A percentile compares a stretch with the other conserved stretches of the same genome.
Evolutionary conservation across 2,888 invertebrate genomes (phyloP).

Genomic region (Habrosyne pyritoides): DNA sequence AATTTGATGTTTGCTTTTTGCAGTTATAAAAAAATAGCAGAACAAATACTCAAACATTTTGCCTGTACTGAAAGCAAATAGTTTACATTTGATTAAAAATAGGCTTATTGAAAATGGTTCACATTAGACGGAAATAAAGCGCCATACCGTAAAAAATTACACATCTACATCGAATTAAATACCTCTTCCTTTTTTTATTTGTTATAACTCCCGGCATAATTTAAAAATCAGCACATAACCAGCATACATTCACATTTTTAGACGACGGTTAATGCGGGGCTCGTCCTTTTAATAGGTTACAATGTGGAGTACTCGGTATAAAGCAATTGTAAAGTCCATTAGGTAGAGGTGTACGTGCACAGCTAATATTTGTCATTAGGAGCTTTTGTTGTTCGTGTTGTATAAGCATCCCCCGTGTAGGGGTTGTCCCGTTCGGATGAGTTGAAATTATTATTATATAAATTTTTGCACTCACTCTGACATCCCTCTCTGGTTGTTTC

Average conservation of each 20-base stretch:
- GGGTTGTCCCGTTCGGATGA: constrained; percentile 60
- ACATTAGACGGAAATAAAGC: too few species aligned
- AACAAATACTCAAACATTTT: too few species aligned
- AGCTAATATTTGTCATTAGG: constrained; percentile 78
- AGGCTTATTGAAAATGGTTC: too few species aligned
- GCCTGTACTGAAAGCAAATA: too few species aligned
- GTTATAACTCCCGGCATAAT: too few species aligned
- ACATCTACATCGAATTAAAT: too few species aligned
- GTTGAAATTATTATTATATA: constrained; percentile 69
- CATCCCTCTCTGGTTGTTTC: constrained; percentile 59
- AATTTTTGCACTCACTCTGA: constrained; percentile 60
- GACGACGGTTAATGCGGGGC: constrained; percentile 48
- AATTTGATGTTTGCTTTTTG: too few species aligned
- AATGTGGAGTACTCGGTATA: constrained; percentile 51
- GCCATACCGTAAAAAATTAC: too few species aligned
- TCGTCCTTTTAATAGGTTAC: constrained; percentile 58
- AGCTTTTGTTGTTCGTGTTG: constrained; percentile 67
- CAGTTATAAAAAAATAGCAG: too few species aligned
- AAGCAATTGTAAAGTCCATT: constrained; percentile 77
- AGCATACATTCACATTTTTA: constrained; percentile 21
- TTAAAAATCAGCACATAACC: not conserved
- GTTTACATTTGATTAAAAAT: too few species aligned
- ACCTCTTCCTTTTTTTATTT: too few species aligned
- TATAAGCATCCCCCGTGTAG: constrained; percentile 51
- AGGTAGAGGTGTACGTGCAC: constrained; percentile 59